A percentile compares a stretch with the other conserved stretches of the same genome.
These are phyloP conservation scores for Ormyrus thymus DNA, from an alignment of 2,888 invertebrate species.

Conservation along the genomic window DNA sequence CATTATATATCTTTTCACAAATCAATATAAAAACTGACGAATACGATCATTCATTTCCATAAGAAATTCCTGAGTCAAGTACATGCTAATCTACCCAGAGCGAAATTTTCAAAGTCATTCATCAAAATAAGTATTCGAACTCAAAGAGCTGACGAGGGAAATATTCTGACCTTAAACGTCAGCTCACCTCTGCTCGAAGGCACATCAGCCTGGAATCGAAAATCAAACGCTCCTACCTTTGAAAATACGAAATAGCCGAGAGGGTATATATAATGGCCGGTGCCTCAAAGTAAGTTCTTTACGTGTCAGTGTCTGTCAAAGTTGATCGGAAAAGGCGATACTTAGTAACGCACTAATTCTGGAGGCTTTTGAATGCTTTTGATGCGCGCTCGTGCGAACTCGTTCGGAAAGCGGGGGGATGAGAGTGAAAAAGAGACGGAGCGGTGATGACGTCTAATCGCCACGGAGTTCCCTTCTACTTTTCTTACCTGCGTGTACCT, in stretches of 20 bases:
- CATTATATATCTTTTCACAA: not conserved
- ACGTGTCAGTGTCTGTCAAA: not conserved
- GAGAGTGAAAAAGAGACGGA: not conserved
- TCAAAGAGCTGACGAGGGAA: slow-evolving; percentile 9
- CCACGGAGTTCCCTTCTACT: not conserved
- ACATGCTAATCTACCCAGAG: not conserved
- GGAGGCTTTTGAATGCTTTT: not conserved
- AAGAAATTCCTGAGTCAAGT: slow-evolving; percentile 17
- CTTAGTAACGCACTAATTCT: not conserved
- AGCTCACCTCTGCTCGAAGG: slow-evolving; percentile 2
- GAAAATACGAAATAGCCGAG: slow-evolving; percentile 20
- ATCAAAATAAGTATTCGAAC: slow-evolving; percentile 35
- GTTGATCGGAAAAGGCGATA: slow-evolving; percentile 36
- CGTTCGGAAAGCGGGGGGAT: not conserved
- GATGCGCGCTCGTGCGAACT: not conserved
- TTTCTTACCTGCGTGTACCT: slow-evolving; percentile 8
- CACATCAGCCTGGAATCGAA: not conserved
- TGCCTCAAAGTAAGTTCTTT: not conserved
- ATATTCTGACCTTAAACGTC: slow-evolving; percentile 49
- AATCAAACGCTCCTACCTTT: slow-evolving; percentile 4
- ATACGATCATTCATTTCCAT: slow-evolving; percentile 28
- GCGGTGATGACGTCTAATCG: slow-evolving; percentile 32
- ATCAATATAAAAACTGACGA: slow-evolving; percentile 17
- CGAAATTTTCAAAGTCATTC: slow-evolving; percentile 40
- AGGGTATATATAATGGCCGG: not conserved